Evolutionary conservation across 2,113 vertebrate genomes (phyloP).

Genomic region (Excalfactoria chinensis): DNA sequence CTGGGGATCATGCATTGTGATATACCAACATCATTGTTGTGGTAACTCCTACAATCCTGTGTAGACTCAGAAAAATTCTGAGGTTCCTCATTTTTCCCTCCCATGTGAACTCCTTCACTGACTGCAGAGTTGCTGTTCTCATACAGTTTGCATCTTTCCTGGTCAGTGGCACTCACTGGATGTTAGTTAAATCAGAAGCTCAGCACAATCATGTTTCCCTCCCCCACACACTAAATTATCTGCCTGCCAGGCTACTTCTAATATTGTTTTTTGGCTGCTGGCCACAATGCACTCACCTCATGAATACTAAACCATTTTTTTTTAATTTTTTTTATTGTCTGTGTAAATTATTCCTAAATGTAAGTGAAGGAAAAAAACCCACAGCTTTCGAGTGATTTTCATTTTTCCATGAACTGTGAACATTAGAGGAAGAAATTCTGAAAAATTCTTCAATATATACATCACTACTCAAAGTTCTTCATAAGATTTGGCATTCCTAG

Average conservation of each 20-base stretch:
- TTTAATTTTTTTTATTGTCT: not conserved
- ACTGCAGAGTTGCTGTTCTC: not conserved
- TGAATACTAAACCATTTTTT: not conserved
- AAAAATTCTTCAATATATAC: not conserved
- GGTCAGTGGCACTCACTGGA: not conserved
- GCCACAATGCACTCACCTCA: not conserved
- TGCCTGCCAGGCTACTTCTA: not conserved
- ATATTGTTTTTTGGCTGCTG: not conserved
- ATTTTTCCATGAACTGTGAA: not conserved
- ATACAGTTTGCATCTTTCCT: not conserved
- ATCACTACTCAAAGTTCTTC: not conserved
- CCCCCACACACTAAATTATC: not conserved
- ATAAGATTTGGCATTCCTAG: not conserved
- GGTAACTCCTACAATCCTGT: not conserved
- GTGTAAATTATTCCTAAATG: not conserved
- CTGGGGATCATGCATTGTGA: not conserved
- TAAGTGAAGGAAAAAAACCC: not conserved
- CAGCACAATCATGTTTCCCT: not conserved
- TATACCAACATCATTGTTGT: not conserved
- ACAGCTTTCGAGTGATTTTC: not conserved
- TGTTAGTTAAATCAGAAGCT: not conserved
- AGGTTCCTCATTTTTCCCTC: not conserved
- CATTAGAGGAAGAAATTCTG: not conserved
- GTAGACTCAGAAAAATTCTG: not conserved
- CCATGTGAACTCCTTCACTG: not conserved